Conservation (phyloP, 2,888 invertebrate species). For the Drosophila multiciliata region DNA sequence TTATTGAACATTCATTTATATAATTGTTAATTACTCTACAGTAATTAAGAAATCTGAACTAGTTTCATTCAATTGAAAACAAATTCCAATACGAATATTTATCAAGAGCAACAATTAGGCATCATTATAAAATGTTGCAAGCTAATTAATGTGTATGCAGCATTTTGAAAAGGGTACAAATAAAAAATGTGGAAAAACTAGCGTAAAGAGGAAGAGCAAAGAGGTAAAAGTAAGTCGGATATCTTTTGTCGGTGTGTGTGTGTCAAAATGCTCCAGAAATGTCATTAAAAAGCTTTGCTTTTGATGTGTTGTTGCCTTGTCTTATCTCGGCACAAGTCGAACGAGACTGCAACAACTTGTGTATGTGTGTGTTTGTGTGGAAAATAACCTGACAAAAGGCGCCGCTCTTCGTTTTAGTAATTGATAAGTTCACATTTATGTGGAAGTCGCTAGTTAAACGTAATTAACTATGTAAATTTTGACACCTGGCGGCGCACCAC, state of each 20-base stretch:
- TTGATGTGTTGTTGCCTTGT: conserved; percentile 44
- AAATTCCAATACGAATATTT: not conserved
- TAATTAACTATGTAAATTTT: conserved; percentile 73
- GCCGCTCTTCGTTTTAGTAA: conserved; percentile 56
- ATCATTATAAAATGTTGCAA: conserved; percentile 19
- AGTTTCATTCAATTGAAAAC: not conserved
- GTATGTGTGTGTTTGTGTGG: conserved; percentile 17
- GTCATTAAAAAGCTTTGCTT: conserved; percentile 68
- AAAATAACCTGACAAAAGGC: conserved; percentile 73
- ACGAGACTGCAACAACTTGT: conserved; percentile 53
- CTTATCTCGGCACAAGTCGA: conserved; percentile 66
- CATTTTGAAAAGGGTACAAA: conserved; percentile 37
- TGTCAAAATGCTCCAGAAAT: conserved; percentile 68
- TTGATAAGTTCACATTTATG: conserved; percentile 62
- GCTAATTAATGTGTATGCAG: conserved; percentile 16
- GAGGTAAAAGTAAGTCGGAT: conserved; percentile 19
- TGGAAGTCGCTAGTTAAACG: conserved; percentile 27
- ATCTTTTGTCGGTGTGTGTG: conserved; percentile 23
- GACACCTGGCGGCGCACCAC: conserved; percentile 41
- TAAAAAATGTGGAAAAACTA: conserved; percentile 70
- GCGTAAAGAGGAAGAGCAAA: conserved; percentile 25
- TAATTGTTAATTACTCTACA: not conserved
- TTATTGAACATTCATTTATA: not conserved
- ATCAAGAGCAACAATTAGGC: not conserved
- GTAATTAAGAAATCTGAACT: not conserved